These are phyloP conservation scores for Trialeurodes vaporariorum DNA, from an alignment of 1,140 invertebrate genomes.

Conservation along the genomic window DNA sequence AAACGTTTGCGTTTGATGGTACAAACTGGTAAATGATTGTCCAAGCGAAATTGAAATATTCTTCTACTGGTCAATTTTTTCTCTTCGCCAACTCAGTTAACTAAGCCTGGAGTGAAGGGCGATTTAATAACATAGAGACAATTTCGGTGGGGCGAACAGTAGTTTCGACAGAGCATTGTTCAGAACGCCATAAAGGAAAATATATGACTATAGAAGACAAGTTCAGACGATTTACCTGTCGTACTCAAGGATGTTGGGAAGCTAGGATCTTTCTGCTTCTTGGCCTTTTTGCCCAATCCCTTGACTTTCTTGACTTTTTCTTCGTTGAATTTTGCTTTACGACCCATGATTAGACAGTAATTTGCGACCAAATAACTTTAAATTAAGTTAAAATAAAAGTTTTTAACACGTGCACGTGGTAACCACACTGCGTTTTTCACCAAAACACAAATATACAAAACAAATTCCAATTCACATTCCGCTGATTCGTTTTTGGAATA, in stretches of 20 bases:
- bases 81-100: too few species aligned
- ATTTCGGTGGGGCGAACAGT: neutral
- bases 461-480: too few species aligned
- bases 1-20: too few species aligned
- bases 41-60: too few species aligned
- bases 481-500: too few species aligned
- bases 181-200: neutral
- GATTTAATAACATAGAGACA: too few species aligned
- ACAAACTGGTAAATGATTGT: too few species aligned
- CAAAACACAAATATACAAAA: too few species aligned
- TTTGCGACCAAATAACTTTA: neutral
- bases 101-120: too few species aligned
- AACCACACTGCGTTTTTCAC: too few species aligned
- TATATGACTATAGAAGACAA: conserved; percentile 10
- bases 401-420: too few species aligned
- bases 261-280: conserved; percentile 66
- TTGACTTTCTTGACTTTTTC: conserved; percentile 48
- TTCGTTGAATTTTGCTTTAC: conserved; percentile 66
- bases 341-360: conserved; percentile 50
- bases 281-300: conserved; percentile 70
- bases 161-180: neutral
- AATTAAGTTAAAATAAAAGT: too few species aligned
- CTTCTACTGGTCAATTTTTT: neutral
- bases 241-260: conserved; percentile 44
- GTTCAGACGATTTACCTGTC: conserved; percentile 34